Conservation (phyloP, 2,113 vertebrate species). For the Brachyhypopomus gauderio region DNA sequence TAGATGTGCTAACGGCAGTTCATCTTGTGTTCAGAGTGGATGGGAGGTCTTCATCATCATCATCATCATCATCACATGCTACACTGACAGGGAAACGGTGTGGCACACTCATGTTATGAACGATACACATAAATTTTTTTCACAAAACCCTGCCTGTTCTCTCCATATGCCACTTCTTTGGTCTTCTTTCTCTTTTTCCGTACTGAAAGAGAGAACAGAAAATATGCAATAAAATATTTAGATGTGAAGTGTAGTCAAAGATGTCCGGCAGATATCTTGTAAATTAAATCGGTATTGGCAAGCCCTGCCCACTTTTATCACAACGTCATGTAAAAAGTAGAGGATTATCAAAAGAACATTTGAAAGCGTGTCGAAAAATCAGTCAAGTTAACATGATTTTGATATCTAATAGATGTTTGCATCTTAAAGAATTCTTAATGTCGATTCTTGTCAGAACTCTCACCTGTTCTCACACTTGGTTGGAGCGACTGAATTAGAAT, state of each 20-base stretch:
- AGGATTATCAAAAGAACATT: background rate
- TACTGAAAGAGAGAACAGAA: slow-evolving; percentile 17
- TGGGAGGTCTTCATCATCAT: background rate
- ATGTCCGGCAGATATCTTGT: background rate
- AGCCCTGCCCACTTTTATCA: background rate
- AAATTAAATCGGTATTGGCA: slow-evolving; percentile 20
- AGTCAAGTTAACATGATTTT: background rate
- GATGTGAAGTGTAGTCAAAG: slow-evolving; percentile 10
- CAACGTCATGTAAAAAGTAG: background rate
- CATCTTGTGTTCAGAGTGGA: background rate
- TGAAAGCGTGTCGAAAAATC: slow-evolving; percentile 8
- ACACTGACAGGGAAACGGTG: background rate
- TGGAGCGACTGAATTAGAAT: slow-evolving; percentile 26
- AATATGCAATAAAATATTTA: slow-evolving; percentile 3
- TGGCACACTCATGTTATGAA: background rate
- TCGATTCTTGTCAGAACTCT: background rate
- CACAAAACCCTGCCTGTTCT: slow-evolving; percentile 7
- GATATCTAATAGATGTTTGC: background rate
- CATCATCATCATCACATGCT: slow-evolving; percentile 10
- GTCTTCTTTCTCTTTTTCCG: background rate
- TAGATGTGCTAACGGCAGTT: background rate
- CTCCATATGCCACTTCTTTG: background rate
- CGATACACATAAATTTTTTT: slow-evolving; percentile 11
- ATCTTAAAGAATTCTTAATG: slow-evolving; percentile 18
- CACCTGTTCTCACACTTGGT: background rate